Evolutionary conservation across 2,113 vertebrate species (phyloP), one percentile per base, ranked within the genome.

Genomic region (Pygoscelis adeliae): DNA sequence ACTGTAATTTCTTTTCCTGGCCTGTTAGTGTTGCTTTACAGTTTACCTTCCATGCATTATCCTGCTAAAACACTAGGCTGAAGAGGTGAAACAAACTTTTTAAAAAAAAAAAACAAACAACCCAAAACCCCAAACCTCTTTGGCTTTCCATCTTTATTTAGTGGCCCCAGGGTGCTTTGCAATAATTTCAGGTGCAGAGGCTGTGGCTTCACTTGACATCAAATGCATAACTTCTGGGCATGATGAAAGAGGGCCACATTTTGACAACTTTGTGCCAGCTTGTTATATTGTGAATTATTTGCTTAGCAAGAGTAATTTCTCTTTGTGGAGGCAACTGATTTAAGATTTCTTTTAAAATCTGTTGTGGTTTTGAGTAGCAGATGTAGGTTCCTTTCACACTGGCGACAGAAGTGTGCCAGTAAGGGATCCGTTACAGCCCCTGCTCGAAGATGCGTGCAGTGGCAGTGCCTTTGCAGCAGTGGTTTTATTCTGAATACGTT

Each of bases 311-410:
- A 94, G 96, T 95, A 65, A 93, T 74, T 97, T 97, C 92, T 97
- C 94, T 98, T 90, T 97, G 96, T 98, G 98, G 99, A 99, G 98
- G 98, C 98, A 98, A 98, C 96, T 56, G 85, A 96, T 93, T 93
- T 82, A 96, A 98, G 97, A 74, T 91, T 95, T 93, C 88, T 93
- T 96, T 97, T 97, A 74, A 95, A 95, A 98, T 97, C 97, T 88
- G 77, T 91, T 91, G 98, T 98, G 98, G 97, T 97, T 95, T 98
- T 97, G 98, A 98, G 97, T 98, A 98, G 97, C 98, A 98, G 97
- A 97, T 26, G 11, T 94, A 93, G 93, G 97, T 97, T 98, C 97
- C 97, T 98, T 98, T 97, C 97, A 96, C 96, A 84, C 97, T 97
- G 95, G 97, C 2, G 87, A 97, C 97, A 95, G 93, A 97, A 93